Evolutionary conservation across 2,113 vertebrate species (phyloP), one percentile per base, ranked within the genome.

Genomic region (Syrrhaptes paradoxus): DNA sequence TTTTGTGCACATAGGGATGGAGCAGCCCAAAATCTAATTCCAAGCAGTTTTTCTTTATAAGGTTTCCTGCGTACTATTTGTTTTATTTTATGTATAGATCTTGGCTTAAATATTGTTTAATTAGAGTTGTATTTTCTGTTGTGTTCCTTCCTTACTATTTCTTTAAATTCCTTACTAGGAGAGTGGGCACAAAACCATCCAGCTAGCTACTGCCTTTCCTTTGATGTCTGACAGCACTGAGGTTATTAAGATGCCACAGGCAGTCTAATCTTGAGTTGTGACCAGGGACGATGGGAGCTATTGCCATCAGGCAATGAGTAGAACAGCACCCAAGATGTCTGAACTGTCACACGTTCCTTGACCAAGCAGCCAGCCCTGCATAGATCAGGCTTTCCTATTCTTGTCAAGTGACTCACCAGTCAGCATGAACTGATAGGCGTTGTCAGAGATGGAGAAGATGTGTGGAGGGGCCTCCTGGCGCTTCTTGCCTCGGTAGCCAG

Each of bases 401-500:
- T 36, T 85, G 61, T 26, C 95, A 97, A 85, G 13, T 51, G 3
- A 93, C 97, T 98, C 63, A 98, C 98, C 98, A 4, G 97, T 98
- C 41, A 98, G 81, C 98, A 98, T 98, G 95, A 92, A 97, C 96
- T 98, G 98, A 86, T 98, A 98, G 98, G 96, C 96, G 0, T 97
- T 97, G 70, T 97, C 93, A 87, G 96, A 97, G 77, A 96, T 94
- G 77, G 95, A 99, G 98, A 99, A 99, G 96, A 99, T 98, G 94
- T 99, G 98, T 16, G 98, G 98, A 7, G 98, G 98, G 29, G 98
- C 98, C 96, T 99, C 98, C 90, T 98, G 98, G 49, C 98, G 97
- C 96, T 99, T 99, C 67, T 99, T 99, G 93, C 98, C 98, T 34
- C 98, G 54, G 94, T 99, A 99, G 78, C 93, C 98, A 0, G 17